Evolutionary conservation across 2,797 vertebrate genomes (phyloP), one percentile per base, ranked within the genome.

Genomic region (Pogonophryne albipinna): DNA sequence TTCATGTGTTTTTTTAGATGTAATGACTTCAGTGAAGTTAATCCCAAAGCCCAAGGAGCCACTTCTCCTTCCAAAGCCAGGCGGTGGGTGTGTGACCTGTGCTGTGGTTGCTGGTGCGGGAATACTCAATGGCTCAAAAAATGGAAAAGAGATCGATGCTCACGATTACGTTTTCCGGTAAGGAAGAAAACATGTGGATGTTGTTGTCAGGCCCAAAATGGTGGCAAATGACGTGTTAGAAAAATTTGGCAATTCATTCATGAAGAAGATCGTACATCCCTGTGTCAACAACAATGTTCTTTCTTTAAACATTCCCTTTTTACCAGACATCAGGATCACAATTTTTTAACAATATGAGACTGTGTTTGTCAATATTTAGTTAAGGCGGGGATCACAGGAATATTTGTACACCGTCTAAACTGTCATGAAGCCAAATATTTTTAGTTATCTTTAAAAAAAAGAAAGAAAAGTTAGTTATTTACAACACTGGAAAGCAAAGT

Each of bases 151-250:
- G 83, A 98, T 97, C 3, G 96, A 99, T 71, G 82, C 93, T 11
- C 97, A 98, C 0, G 94, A 97, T 81, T 96, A 97, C 0, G 88
- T 98, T 50, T 98, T 99, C 85, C 85, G 95, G 98, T 98, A 71
- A 90, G 88, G 66, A 63, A 56, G 6, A 27, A 20, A 60, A 10
- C 27, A 27, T 42, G 8, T 27, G 1, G 0, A 44, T 5, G 41
- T 20, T 10, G 2, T 46, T 44, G 4, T 23, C 2, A 46, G 4
- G 2, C 20, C 6, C 16, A 13, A 9, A 3, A 11, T 47, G 3
- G 11, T 1, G 0, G 23, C 14, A 10, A 0, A 12, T 14, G 6
- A 7, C 4, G 13, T n/a, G 51, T 46, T 4, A 34, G 42, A 56
- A 7, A 1, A n/a, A 42, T 4, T 31, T n/a, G 3, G 41, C 4